Evolutionary conservation across 2,888 invertebrate genomes (phyloP).

Genomic region (Pammene fasciana): DNA sequence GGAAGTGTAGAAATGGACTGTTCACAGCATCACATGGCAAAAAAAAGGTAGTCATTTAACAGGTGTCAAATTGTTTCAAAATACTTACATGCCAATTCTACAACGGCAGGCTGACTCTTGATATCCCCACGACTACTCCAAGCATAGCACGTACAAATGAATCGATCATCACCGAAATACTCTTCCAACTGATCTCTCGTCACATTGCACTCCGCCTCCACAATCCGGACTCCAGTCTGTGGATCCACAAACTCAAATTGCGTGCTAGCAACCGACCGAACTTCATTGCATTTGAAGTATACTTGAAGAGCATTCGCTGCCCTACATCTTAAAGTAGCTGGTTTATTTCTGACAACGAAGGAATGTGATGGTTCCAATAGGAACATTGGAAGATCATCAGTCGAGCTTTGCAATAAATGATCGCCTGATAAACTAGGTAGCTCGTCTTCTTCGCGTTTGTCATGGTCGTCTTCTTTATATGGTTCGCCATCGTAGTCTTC

Average conservation of each 20-base stretch:
- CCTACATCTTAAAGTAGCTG: slow-evolving; percentile 94
- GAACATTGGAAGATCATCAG: slow-evolving; percentile 92
- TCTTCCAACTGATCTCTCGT: slow-evolving; percentile 96
- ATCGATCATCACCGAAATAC: slow-evolving; percentile 94
- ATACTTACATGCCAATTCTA: slow-evolving; percentile 97
- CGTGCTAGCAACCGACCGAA: slow-evolving; percentile 85
- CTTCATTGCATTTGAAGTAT: slow-evolving; percentile 95
- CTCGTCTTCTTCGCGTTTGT: slow-evolving; percentile 79
- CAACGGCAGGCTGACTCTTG: slow-evolving; percentile 93
- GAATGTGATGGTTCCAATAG: slow-evolving; percentile 93
- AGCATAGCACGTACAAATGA: slow-evolving; percentile 97
- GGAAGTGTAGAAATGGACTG: neutral
- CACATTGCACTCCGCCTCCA: slow-evolving; percentile 94
- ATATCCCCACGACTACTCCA: slow-evolving; percentile 94
- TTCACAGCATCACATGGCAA: neutral
- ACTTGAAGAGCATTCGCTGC: slow-evolving; percentile 94
- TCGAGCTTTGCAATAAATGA: slow-evolving; percentile 80
- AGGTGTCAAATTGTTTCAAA: neutral
- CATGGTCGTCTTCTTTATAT: slow-evolving; percentile 77
- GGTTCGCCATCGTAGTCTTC: slow-evolving; percentile 78
- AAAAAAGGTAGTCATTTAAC: neutral
- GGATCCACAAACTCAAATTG: slow-evolving; percentile 95
- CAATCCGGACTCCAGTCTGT: slow-evolving; percentile 93
- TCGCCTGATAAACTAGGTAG: slow-evolving; percentile 76
- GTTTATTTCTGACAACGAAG: slow-evolving; percentile 95